Conservation (phyloP, 2,888 invertebrate genomes). For the Xylota sylvarum region DNA sequence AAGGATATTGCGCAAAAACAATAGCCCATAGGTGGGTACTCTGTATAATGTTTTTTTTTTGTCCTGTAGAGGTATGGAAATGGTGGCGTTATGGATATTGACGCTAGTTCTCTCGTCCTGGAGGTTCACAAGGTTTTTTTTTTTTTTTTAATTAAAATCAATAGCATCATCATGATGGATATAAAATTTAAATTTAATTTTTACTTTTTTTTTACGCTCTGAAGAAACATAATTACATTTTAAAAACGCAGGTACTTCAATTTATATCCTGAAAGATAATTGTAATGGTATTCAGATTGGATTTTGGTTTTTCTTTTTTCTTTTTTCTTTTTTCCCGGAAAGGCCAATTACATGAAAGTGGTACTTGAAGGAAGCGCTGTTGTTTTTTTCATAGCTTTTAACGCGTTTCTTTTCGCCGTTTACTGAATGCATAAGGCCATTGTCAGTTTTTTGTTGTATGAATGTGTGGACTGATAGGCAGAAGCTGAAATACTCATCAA, state of each 20-base stretch:
- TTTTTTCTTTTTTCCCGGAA: too few species aligned
- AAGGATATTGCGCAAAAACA: neutral
- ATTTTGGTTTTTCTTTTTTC: too few species aligned
- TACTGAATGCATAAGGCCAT: too few species aligned
- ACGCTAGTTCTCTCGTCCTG: neutral
- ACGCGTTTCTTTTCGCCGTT: too few species aligned
- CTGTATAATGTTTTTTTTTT: neutral
- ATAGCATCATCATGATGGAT: neutral
- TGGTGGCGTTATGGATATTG: conserved; percentile 1
- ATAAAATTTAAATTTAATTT: neutral
- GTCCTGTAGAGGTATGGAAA: neutral
- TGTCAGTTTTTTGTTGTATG: too few species aligned
- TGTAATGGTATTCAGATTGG: too few species aligned
- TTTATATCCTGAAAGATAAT: neutral
- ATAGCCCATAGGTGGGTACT: neutral
- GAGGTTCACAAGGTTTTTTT: too few species aligned
- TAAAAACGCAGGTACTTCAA: neutral
- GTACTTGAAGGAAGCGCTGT: too few species aligned
- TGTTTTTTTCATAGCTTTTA: too few species aligned
- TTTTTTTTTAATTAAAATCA: neutral
- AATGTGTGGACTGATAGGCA: too few species aligned
- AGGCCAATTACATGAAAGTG: too few species aligned
- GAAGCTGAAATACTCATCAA: too few species aligned
- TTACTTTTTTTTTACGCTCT: neutral
- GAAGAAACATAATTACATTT: neutral